Evolutionary conservation across 2,888 invertebrate genomes (phyloP).

Genomic region (Zygaena filipendulae): DNA sequence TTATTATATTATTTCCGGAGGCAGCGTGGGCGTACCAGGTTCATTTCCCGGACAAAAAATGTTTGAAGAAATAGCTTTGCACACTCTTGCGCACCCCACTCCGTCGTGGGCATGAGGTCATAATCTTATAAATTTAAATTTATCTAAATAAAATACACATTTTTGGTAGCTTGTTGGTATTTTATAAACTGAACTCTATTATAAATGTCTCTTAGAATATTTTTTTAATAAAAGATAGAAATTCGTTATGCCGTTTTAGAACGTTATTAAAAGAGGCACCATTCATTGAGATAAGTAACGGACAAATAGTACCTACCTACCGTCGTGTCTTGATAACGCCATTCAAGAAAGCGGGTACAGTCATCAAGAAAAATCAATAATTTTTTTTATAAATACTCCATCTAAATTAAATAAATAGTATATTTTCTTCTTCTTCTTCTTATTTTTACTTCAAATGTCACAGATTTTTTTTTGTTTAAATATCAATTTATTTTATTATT

Average conservation of each 20-base stretch:
- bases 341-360: constrained; percentile 50
- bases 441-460: neutral
- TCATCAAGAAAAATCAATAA: constrained; percentile 24
- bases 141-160: constrained; percentile 21
- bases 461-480: neutral
- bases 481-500: constrained; percentile 1
- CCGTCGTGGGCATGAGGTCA: constrained; percentile 32
- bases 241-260: constrained; percentile 19
- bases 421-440: neutral
- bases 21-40: constrained; percentile 43
- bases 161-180: constrained; percentile 7
- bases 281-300: constrained; percentile 65
- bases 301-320: constrained; percentile 63
- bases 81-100: constrained; percentile 42
- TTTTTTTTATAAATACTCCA: constrained; percentile 4
- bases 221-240: constrained; percentile 3
- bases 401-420: constrained; percentile 2
- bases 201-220: constrained; percentile 4
- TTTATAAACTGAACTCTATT: constrained; percentile 24
- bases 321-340: constrained; percentile 51
- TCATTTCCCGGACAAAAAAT: constrained; percentile 33
- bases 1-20: constrained; percentile 49
- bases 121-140: constrained; percentile 34
- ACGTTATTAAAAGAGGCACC: constrained; percentile 40
- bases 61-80: constrained; percentile 38